phyloP scores from a whole-genome alignment of 2,888 invertebrate species.

The Doris montereyensis region DNA sequence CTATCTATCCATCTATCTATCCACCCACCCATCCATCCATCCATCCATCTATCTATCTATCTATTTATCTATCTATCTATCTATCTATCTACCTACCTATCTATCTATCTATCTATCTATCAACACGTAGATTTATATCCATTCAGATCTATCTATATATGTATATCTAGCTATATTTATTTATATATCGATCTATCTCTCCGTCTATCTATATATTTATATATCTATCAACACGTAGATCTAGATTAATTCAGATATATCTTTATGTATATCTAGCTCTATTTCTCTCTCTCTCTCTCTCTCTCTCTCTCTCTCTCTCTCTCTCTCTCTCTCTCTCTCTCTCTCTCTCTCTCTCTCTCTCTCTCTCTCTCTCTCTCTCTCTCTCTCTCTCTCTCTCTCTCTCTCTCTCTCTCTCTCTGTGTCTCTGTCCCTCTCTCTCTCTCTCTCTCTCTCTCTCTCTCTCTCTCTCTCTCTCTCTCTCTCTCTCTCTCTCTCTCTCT shows the following conservation, averaged over 20 bases:
- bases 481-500: not conserved
- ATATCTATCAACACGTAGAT: not conserved
- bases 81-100: too few species aligned
- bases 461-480: not conserved
- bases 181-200: too few species aligned
- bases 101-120: too few species aligned
- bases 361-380: not conserved
- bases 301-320: not conserved
- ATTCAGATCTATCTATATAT: too few species aligned
- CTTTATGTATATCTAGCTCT: not conserved
- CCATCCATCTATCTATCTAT: too few species aligned
- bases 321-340: not conserved
- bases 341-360: conserved; percentile 18
- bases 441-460: not conserved
- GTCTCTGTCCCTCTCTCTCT: not conserved
- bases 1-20: too few species aligned
- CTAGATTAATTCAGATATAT: not conserved
- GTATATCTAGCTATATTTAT: too few species aligned
- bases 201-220: not conserved
- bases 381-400: not conserved
- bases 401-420: not conserved
- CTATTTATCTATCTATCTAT: too few species aligned
- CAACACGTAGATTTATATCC: too few species aligned
- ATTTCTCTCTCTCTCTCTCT: not conserved
- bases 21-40: too few species aligned